These are phyloP conservation scores for Bucco capensis DNA, from an alignment of 2,113 vertebrate genomes.

Conservation along the genomic window DNA sequence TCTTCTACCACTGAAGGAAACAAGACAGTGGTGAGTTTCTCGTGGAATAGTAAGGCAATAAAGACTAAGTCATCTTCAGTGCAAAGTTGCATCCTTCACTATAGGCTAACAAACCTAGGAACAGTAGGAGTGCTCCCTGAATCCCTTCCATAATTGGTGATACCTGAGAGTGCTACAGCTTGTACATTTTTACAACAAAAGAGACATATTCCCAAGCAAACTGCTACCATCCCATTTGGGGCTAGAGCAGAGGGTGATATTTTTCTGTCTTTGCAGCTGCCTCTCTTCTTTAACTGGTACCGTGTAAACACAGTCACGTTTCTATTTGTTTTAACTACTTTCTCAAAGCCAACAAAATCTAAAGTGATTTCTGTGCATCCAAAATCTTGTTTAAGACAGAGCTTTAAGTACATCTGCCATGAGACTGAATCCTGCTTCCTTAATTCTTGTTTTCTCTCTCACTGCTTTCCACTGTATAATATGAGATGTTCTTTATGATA, in stretches of 20 bases:
- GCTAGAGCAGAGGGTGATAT: not conserved
- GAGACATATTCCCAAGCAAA: not conserved
- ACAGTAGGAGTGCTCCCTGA: not conserved
- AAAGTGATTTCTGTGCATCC: not conserved
- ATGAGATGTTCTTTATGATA: not conserved
- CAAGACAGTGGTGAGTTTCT: conserved; percentile 56
- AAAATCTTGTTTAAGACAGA: not conserved
- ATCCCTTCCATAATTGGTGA: not conserved
- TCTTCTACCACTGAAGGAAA: conserved; percentile 70
- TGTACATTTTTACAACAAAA: not conserved
- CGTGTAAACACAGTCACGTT: not conserved
- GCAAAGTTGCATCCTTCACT: not conserved
- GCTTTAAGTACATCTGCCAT: not conserved
- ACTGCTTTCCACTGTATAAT: not conserved
- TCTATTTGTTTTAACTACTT: not conserved
- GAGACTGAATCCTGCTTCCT: not conserved
- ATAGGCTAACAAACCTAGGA: not conserved
- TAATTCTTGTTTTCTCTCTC: not conserved
- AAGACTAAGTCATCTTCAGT: not conserved
- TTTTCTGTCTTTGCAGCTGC: not conserved
- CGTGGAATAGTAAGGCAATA: not conserved
- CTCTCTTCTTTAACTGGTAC: not conserved
- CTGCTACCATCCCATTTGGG: not conserved
- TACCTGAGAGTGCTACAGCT: not conserved
- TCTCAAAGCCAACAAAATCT: not conserved